A percentile compares a stretch with the other conserved stretches of the same genome.
Evolutionary conservation across 2,113 vertebrate species (phyloP).

Genomic region (Symphodus melops): DNA sequence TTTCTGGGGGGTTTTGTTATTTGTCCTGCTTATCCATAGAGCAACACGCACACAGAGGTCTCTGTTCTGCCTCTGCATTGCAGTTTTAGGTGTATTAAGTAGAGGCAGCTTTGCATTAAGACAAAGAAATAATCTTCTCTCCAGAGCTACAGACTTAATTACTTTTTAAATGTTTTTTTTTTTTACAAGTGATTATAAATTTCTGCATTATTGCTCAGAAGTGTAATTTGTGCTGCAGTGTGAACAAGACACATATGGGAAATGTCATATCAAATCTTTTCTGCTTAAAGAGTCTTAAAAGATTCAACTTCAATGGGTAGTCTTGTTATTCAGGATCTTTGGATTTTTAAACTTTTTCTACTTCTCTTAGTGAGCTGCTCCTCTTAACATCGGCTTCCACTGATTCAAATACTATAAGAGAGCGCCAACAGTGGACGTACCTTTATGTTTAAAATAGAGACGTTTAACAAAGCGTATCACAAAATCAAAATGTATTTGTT

Average conservation of each 20-base stretch:
- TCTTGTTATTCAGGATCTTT: background rate
- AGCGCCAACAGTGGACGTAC: background rate
- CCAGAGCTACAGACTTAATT: slow-evolving; percentile 32
- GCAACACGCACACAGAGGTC: background rate
- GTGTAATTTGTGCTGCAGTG: background rate
- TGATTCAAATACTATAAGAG: background rate
- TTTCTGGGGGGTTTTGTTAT: slow-evolving; percentile 49
- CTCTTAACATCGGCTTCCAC: too few species aligned
- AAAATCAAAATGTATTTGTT: too few species aligned
- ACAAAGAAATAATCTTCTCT: slow-evolving; percentile 14
- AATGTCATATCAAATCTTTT: background rate
- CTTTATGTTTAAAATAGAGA: background rate
- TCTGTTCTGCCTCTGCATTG: slow-evolving; percentile 18
- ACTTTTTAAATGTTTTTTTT: slow-evolving; percentile 36
- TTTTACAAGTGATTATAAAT: slow-evolving; percentile 24
- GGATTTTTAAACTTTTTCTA: background rate
- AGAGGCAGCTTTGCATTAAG: slow-evolving; percentile 15
- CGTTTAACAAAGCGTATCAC: background rate
- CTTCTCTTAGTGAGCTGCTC: background rate
- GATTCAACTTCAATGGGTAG: too few species aligned
- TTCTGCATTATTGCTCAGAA: slow-evolving; percentile 21
- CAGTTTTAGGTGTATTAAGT: slow-evolving; percentile 33
- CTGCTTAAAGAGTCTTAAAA: background rate
- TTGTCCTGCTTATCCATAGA: slow-evolving; percentile 21
- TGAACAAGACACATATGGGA: slow-evolving; percentile 11